Evolutionary conservation across 2,888 invertebrate genomes (phyloP), one percentile per base, ranked within the genome.

Genomic region (Diarsia dahlii): DNA sequence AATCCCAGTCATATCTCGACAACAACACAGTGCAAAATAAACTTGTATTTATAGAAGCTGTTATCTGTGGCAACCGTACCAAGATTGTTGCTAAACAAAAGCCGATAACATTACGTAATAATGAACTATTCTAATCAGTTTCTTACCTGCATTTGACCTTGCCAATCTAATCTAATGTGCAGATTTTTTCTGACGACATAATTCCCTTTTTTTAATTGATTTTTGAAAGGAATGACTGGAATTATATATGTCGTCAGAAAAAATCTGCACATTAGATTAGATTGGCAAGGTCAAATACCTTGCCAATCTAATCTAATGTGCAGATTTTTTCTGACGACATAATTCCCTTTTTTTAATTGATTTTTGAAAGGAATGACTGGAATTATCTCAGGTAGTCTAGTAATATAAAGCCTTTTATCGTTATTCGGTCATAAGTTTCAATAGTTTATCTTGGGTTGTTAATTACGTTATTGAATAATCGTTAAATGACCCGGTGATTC

Each of bases 1-100:
- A 56, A 78, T 48, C 13, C 28, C 12, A 13, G 56, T 12, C 28
- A 10, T 68, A 60, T 78, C 67, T 78, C 56, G 34, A 67, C 50
- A 72, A 72, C 50, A 67, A 62, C 48, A 78, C 6, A 39, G 2
- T 46, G 13, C 34, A 58, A 34, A 64, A 34, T n/a, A 64, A 46
- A 46, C 39, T 46, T 3, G 18, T 67, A 67, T 67, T 28, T 72
- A 56, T 18, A 80, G 67, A 48, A 13, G 20, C 54, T 48, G 3
- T 56, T 74, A 80, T 76, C 81, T 60, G 28, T n/a, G 45, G 12
- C 18, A 58, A 80, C 67, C 60, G 20, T n/a, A 45, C 18, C 18
- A 68, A 80, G 63, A 76, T 76, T 64, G 48, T 64, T 54, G 39
- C 9, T 34, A 23, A 64, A 76, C 54, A 64, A 64, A 23, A 68